Evolutionary conservation across 2,797 vertebrate species (phyloP), one percentile per base, ranked within the genome.

Genomic region (Mormyrops boulengeri): DNA sequence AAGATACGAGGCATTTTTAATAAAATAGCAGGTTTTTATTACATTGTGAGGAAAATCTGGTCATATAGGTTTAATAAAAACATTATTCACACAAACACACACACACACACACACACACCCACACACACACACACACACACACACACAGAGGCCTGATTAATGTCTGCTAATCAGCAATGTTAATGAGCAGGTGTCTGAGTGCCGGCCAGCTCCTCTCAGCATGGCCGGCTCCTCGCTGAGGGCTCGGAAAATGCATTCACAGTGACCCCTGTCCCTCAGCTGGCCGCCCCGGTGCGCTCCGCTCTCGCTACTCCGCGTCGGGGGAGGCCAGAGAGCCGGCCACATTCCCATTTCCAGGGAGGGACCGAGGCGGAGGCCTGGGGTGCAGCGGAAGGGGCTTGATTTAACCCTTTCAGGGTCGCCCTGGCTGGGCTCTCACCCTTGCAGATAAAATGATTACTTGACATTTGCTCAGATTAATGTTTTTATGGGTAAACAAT

Each of bases 161-260:
- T 99, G 97, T 97, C 94, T 94, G 95, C 97, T 98, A 99, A 99
- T 99, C 99, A 99, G 98, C 98, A 99, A 98, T 99, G 98, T 98
- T 99, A 99, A 99, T 99, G 98, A 99, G 97, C 98, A 99, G 98
- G 98, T 99, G 98, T 98, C 98, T 96, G 96, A 97, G 97, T 97
- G 96, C 95, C 95, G 96, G 97, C 97, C 97, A 98, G 97, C 96
- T 98, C 96, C 97, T 97, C 97, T 96, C 97, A 98, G 97, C 95
- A 95, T 95, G 96, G 96, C 91, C 96, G 95, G 95, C 95, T 95
- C 95, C 96, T 96, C 95, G 98, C 97, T 97, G 96, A 96, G 94
- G 94, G 95, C 96, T 96, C 96, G 94, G 96, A 96, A 97, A 98
- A 98, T 97, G 97, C 96, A 96, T 97, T 97, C 96, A 96, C 96